Base-by-base conservation (phyloP, 2,888 invertebrate species). In the Diarsia dahlii region DNA sequence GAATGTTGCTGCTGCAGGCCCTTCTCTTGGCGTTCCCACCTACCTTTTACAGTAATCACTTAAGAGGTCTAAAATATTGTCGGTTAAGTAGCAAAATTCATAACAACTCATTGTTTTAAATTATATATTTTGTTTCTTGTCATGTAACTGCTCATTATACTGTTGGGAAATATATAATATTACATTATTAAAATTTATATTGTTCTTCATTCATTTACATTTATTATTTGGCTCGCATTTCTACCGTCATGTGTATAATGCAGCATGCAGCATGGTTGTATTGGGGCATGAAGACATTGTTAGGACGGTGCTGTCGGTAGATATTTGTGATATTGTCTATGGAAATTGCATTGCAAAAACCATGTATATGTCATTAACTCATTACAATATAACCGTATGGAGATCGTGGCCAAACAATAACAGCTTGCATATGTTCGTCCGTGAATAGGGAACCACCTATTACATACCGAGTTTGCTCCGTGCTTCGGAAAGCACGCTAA, bases 181-280 rank as follows among this genome's bases (percentile, higher is more conserved):
- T 52, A 65, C 15, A 15, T 18, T 52, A 60, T 50, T 9, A 48
- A n/a, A 34, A 18, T 65, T 20, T 56, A n/a, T 65, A n/a, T 18
- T 60, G 20, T 63, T 39, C n/a, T 13, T 10, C 13, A 54, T 66
- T 71, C 12, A 78, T 71, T 45, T 20, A 78, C 20, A 50, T n/a
- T n/a, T n/a, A n/a, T n/a, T 58, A 48, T 20, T 1, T 2, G 13
- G 48, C 34, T n/a, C n/a, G 18, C 34, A 34, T 34, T 9, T 28
- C 1, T 15, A 15, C 23, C 9, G 54, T 56, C 13, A 23, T 23
- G 15, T 58, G 58, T 58, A 28, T 3, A 28, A 1, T 15, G 3
- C 18, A 58, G 3, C 23, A 28, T 12, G 3, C 15, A 58, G 3
- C 15, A 28, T 2, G 28, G 9, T 28, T 58, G 2, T 28, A 5